Evolutionary conservation across 1,140 invertebrate species (phyloP).

Genomic region (Zaprionus inermis): DNA sequence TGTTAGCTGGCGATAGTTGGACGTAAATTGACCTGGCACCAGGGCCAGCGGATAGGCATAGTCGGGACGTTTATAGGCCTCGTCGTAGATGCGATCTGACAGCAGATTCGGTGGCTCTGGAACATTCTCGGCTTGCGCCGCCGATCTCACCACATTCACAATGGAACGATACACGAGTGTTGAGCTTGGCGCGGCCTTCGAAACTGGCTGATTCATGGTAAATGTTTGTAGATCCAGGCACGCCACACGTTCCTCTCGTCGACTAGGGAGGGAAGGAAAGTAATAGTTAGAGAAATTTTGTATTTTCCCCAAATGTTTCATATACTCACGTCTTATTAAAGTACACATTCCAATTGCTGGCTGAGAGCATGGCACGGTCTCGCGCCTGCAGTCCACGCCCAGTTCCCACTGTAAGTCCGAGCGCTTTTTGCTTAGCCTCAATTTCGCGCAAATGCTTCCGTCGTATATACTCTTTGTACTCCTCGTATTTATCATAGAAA

Average conservation of each 20-base stretch:
- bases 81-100: constrained; percentile 48
- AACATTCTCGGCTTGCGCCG: constrained; percentile 67
- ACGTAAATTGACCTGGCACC: constrained; percentile 96
- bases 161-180: constrained; percentile 59
- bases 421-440: constrained; percentile 84
- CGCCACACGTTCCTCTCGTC: constrained; percentile 74
- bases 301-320: background rate
- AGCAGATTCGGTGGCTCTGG: constrained; percentile 56
- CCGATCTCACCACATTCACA: constrained; percentile 46
- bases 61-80: constrained; percentile 41
- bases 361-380: constrained; percentile 94
- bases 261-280: constrained; percentile 39
- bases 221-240: constrained; percentile 83
- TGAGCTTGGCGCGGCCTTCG: constrained; percentile 49
- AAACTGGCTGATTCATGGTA: constrained; percentile 70
- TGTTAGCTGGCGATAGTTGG: constrained; percentile 90
- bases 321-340: constrained; percentile 89
- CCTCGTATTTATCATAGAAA: constrained; percentile 97
- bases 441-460: constrained; percentile 87
- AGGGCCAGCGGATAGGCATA: constrained; percentile 93
- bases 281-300: constrained; percentile 3
- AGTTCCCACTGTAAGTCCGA: constrained; percentile 84
- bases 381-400: constrained; percentile 89
- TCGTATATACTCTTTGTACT: constrained; percentile 93
- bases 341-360: constrained; percentile 94